Percentiles rank a stretch among this genome's conserved stretches.
phyloP scores from a whole-genome alignment of 2,113 vertebrate genomes.

The Crotalus tigris region DNA sequence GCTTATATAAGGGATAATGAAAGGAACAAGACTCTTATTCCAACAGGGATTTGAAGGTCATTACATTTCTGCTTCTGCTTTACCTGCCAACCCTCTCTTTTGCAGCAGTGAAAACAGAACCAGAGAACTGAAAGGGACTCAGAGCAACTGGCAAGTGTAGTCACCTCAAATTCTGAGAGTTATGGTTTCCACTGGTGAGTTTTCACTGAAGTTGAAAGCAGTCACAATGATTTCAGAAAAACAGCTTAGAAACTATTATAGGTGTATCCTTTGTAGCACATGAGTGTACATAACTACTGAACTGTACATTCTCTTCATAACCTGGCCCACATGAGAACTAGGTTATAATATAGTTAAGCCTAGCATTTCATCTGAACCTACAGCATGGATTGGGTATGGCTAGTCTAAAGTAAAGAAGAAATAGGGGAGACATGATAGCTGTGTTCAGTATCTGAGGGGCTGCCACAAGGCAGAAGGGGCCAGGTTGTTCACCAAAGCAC shows the following conservation, averaged over 20 bases:
- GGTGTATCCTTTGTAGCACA: background rate
- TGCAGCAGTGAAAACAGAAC: background rate
- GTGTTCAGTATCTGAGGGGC: too few relatives aligned
- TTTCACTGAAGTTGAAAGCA: background rate
- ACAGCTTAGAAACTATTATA: background rate
- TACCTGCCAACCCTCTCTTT: background rate
- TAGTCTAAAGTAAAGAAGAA: too few relatives aligned
- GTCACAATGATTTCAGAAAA: background rate
- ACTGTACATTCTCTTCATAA: fast-evolving
- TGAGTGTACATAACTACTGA: background rate
- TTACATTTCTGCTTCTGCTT: background rate
- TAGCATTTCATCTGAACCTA: background rate
- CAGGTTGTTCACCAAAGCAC: too few relatives aligned
- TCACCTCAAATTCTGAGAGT: background rate
- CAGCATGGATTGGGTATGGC: background rate
- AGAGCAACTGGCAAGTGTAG: background rate
- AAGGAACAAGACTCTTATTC: background rate
- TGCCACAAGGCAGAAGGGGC: too few relatives aligned
- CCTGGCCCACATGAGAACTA: background rate
- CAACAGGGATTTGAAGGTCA: background rate
- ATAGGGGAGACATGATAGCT: too few relatives aligned
- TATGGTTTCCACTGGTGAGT: background rate
- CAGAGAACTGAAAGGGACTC: background rate
- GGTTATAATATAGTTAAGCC: background rate
- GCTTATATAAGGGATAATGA: slow-evolving; percentile 14